These are phyloP conservation scores for Parapristionchus giblindavisi DNA, from an alignment of 2,888 invertebrate species.

Conservation along the genomic window DNA sequence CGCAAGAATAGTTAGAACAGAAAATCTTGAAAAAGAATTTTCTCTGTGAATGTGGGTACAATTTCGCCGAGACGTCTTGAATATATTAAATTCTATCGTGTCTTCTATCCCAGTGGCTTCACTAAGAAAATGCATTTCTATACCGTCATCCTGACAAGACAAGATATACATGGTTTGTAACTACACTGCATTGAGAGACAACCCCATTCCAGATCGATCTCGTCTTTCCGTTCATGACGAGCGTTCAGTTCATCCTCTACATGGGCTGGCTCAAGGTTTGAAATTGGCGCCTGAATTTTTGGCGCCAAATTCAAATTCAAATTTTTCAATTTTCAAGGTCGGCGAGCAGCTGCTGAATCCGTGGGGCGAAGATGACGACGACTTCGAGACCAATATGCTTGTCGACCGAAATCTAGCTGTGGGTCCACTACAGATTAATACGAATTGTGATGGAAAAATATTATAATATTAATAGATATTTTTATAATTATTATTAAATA, in stretches of 20 bases:
- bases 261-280: constrained; percentile 64
- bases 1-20: no score
- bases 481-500: neutral
- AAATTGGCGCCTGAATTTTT: neutral
- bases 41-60: no score
- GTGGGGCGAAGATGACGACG: constrained; percentile 65
- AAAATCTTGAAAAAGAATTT: no score
- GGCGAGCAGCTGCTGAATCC: constrained; percentile 64
- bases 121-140: no score
- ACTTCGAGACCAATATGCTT: constrained; percentile 60
- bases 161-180: neutral
- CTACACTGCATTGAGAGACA: neutral
- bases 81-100: neutral
- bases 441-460: no score
- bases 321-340: constrained; percentile 35
- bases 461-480: neutral
- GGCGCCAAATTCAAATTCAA: neutral
- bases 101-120: no score
- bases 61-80: no score
- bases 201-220: constrained; percentile 49
- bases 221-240: constrained; percentile 61
- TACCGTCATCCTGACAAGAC: neutral
- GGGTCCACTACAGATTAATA: constrained; percentile 7
- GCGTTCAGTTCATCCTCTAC: constrained; percentile 59
- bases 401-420: constrained; percentile 59